phyloP scores from a whole-genome alignment of 2,797 vertebrate genomes.

The Diglossa cyanea region DNA sequence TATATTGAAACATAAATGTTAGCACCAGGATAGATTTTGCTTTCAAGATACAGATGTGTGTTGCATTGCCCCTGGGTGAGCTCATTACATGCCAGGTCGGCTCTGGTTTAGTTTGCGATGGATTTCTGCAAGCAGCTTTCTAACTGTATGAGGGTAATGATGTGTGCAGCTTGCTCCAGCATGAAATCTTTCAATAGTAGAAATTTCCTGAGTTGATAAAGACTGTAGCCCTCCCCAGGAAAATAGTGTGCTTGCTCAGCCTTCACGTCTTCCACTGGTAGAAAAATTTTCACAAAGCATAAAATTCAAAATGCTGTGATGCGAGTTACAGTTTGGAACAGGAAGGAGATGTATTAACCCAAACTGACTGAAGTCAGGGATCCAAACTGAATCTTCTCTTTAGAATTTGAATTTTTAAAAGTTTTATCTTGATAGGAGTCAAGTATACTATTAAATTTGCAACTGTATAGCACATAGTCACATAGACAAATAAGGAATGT shows the following conservation, averaged over 20 bases:
- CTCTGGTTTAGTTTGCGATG: neutral
- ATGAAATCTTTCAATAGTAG: constrained; percentile 1
- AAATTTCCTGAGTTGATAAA: neutral
- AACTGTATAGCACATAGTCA: neutral
- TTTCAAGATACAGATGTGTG: neutral
- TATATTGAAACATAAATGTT: constrained; percentile 44
- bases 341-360: neutral
- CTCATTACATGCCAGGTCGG: neutral
- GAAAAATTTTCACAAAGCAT: neutral
- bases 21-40: constrained; percentile 1
- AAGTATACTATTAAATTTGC: neutral
- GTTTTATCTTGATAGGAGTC: neutral
- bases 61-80: constrained; percentile 29
- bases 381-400: neutral
- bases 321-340: neutral
- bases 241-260: neutral
- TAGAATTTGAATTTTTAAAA: neutral
- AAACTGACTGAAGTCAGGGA: neutral
- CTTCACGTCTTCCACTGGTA: neutral
- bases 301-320: neutral
- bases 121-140: constrained; percentile 22
- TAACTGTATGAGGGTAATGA: neutral
- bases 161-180: neutral
- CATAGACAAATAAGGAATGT: neutral
- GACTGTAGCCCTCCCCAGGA: neutral